Evolutionary conservation across 2,888 invertebrate species (phyloP), one percentile per base, ranked within the genome.

Genomic region (Ophion obscuratus): DNA sequence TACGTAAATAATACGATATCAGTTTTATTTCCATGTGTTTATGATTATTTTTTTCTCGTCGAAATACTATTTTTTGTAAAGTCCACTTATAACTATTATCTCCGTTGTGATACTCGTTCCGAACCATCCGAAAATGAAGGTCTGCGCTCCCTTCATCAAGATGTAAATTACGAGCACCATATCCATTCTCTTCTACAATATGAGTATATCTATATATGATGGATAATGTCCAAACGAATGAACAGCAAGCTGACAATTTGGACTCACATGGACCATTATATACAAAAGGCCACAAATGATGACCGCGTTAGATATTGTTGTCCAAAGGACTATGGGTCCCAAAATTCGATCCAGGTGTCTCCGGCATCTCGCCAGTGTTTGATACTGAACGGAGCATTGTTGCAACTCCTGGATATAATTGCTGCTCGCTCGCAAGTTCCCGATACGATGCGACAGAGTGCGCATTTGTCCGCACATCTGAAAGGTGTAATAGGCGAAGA

Each of bases 281-380:
- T 86, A 86, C 27, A 85, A 66, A 11, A 79, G 76, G 9, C 77
- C 73, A 44, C 87, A 87, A 27, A 85, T 57, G 36, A 78, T 68
- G 17, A 85, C 62, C 11, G 85, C 81, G 53, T 81, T 84, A 1
- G 79, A 76, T 14, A 79, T 10, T 27, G 84, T 36, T 73, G 82
- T 75, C 78, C 84, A 80, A n/a, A 85, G 62, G 14, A 85, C 80
- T 0, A 87, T 79, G 2, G 85, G 83, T 2, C 85, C 81, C 40
- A 81, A 87, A 40, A 87, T 85, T 3, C 77, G 62, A 11, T 85
- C 47, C 31, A 87, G 44, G 27, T 59, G 73, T 17, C 61, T 17
- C 66, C 74, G 81, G 47, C 86, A 87, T 14, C 71, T 80, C 2
- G 68, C 67, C 7, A 87, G 61, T 14, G 61, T 82, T 14, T 47